Evolutionary conservation across 2,888 invertebrate species (phyloP), one percentile per base, ranked within the genome.

Genomic region (Torymus texanus): DNA sequence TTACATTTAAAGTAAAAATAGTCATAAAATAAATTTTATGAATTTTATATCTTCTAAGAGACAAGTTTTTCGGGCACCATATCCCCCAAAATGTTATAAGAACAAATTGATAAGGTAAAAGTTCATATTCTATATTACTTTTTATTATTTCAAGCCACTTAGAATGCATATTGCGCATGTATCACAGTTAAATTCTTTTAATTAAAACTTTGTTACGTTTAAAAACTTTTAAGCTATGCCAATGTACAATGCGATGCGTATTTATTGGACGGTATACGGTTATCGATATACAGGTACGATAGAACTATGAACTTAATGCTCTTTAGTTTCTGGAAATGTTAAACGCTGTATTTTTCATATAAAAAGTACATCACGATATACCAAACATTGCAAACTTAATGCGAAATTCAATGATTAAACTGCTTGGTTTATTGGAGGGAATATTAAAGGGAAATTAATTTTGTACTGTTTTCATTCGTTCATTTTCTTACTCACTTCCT

Each of bases 11-110:
- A 16, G 29, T 63, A 24, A 65, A 58, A 13, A 76, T 53, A 4
- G n/a, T 18, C 14, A 11, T n/a, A 56, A 68, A 78, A 58, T 21
- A 68, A 10, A 62, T 18, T 24, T 56, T 58, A 4, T 63, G 73
- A 16, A 63, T 16, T 13, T 18, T 55, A 56, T 53, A 63, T n/a
- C n/a, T 12, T 12, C 41, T 18, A 2, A 16, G 0, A 29, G 78
- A 68, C 74, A 62, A 73, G 50, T 13, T 56, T 13, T 4, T 63
- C 41, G 79, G 76, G 18, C 62, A 61, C 80, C 80, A 80, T 10
- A 63, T 21, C 18, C 80, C 80, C 29, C 67, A 80, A 5, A 63
- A 24, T 14, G 73, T 73, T 12, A 80, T 29, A 3, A 76, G 2
- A 12, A 51, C 14, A 67, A 80, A 80, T 51, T 59, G 76, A 53